These are phyloP conservation scores for Entomyzon cyanotis DNA, from an alignment of 2,113 vertebrate species.

Conservation along the genomic window DNA sequence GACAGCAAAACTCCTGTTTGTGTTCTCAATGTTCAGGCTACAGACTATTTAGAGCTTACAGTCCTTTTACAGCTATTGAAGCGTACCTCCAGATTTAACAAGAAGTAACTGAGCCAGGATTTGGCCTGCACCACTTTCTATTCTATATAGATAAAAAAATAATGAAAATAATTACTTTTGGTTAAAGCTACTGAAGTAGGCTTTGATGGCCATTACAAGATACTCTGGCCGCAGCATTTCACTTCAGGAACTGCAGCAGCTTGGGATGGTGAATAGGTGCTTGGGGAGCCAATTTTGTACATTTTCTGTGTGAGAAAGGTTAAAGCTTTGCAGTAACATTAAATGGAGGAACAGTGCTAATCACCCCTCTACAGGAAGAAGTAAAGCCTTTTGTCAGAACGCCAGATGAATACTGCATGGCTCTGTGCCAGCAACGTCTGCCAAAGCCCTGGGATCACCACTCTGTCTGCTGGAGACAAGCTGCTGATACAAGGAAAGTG, in stretches of 20 bases:
- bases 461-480: not conserved
- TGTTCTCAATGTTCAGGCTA: not conserved
- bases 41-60: not conserved
- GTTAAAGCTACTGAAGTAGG: not conserved
- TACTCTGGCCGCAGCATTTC: not conserved
- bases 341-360: not conserved
- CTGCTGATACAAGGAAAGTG: not conserved
- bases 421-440: fast-evolving
- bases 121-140: not conserved
- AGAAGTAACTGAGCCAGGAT: not conserved
- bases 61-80: not conserved
- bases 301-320: not conserved
- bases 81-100: not conserved
- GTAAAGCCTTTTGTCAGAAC: not conserved
- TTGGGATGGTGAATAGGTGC: not conserved
- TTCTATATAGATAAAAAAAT: not conserved
- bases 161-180: not conserved
- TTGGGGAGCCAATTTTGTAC: not conserved
- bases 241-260: not conserved
- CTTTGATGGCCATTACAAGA: not conserved
- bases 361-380: not conserved
- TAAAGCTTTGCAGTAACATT: not conserved
- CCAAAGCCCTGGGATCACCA: not conserved
- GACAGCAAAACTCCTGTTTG: conserved; percentile 16
- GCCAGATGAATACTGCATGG: not conserved